These are phyloP conservation scores for Clarias gariepinus DNA, from an alignment of 2,113 vertebrate genomes.

Conservation along the genomic window DNA sequence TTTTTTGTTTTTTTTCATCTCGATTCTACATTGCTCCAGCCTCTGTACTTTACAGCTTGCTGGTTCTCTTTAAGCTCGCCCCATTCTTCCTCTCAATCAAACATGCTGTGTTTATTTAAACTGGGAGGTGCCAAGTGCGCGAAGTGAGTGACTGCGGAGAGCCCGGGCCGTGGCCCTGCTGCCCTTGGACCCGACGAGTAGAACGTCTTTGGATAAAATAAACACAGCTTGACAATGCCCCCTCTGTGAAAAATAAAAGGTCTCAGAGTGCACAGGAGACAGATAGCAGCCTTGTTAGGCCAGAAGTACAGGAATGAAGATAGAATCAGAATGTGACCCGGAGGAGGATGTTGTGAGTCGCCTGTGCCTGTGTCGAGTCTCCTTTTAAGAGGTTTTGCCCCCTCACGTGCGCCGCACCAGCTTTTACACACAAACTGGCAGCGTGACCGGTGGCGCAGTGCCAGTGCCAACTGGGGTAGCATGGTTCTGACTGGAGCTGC, in stretches of 20 bases:
- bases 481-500: constrained; percentile 30
- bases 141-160: constrained; percentile 13
- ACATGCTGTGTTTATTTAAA: constrained; percentile 47
- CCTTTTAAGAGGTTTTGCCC: neutral
- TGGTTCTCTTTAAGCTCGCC: neutral
- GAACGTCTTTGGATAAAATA: constrained; percentile 36
- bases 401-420: neutral
- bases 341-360: neutral
- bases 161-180: constrained; percentile 6
- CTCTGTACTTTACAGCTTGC: neutral
- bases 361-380: neutral
- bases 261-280: constrained; percentile 11
- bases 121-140: constrained; percentile 44
- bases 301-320: constrained; percentile 6
- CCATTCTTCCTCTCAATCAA: constrained; percentile 23
- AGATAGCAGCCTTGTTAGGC: constrained; percentile 27
- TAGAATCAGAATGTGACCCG: neutral
- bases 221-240: constrained; percentile 46
- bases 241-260: constrained; percentile 35
- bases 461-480: constrained; percentile 48
- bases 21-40: neutral
- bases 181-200: constrained; percentile 19
- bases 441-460: constrained; percentile 23
- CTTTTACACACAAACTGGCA: constrained; percentile 41
- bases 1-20: neutral